Base-by-base conservation (phyloP, 2,797 vertebrate species). In the Pelodytes ibericus region DNA sequence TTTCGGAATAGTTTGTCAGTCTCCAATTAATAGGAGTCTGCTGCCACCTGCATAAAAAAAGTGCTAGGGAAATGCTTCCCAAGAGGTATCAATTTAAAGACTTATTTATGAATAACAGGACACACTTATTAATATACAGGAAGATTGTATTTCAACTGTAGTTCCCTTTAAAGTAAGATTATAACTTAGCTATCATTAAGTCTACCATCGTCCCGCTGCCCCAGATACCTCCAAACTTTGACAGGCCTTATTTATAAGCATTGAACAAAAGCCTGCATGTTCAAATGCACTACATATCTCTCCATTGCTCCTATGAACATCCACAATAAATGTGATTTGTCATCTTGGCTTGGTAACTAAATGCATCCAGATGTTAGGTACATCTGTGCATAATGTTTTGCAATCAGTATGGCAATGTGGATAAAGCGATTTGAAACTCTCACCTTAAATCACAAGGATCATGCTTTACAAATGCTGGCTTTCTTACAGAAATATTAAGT, bases 361-460 rank as follows among this genome's bases (percentile, higher is more conserved):
- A 73, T 53, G 27, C 70, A 44, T 79, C 63, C 76, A 79, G 76
- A 79, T 79, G 76, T 73, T 73, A 25, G 39, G 29, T 57, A 44
- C 57, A 73, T 68, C 71, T 72, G 76, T 79, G 71, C 70, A 41
- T 72, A 44, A 71, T 39, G 49, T 36, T 61, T n/a, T 26, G 31
- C 66, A 64, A 65, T 77, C 74, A 65, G 27, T 16, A 31, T 15
- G 18, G 59, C 18, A 13, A 68, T 41, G 22, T 10, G 33, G 51
- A 65, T 60, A 78, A 77, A 78, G 53, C n/a, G 57, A 44, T 61
- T 20, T 36, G 33, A 56, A 72, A 29, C 41, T 41, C 56, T 2
- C 30, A 59, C 62, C 25, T 36, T 79, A 79, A 79, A 79, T 72
- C 76, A 51, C 53, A 30, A 56, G 20, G 41, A 8, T 25, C 10